These are phyloP conservation scores for Ichneumoninae sp. DNA, from an alignment of 2,888 invertebrate genomes.

Conservation along the genomic window DNA sequence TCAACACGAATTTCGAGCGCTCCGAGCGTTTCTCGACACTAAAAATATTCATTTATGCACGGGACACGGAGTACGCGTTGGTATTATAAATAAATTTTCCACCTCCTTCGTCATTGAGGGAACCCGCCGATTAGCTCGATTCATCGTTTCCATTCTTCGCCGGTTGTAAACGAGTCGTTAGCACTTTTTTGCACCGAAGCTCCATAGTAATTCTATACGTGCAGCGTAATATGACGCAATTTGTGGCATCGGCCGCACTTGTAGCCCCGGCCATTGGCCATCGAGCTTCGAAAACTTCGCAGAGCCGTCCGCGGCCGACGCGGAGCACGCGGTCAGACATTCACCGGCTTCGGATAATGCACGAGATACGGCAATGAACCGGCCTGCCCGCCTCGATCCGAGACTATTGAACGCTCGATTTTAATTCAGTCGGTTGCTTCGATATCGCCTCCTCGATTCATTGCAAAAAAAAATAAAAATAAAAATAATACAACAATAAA, in stretches of 20 bases:
- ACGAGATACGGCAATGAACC: constrained; percentile 10
- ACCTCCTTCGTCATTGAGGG: neutral
- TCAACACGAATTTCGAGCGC: neutral
- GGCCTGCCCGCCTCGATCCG: neutral
- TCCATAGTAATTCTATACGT: constrained; percentile 35
- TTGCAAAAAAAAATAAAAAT: neutral
- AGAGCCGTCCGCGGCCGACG: neutral
- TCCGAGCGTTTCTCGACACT: neutral
- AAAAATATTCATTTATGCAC: neutral
- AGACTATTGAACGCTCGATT: neutral
- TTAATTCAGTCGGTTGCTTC: neutral
- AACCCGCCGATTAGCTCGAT: constrained; percentile 18
- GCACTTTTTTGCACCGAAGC: constrained; percentile 14
- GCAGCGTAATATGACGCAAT: constrained; percentile 49
- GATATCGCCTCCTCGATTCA: neutral
- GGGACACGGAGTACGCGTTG: neutral
- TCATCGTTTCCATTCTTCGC: constrained; percentile 29
- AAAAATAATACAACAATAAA: neutral
- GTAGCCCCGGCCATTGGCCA: constrained; percentile 17
- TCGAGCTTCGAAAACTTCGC: neutral
- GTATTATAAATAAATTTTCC: neutral
- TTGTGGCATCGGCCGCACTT: constrained; percentile 27
- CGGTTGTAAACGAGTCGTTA: constrained; percentile 5
- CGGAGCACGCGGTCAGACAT: constrained; percentile 24
- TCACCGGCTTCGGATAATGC: constrained; percentile 23